A percentile compares a stretch with the other conserved stretches of the same genome.
Conservation (phyloP, 1,140 invertebrate genomes). For the Choristoneura fumiferana region DNA sequence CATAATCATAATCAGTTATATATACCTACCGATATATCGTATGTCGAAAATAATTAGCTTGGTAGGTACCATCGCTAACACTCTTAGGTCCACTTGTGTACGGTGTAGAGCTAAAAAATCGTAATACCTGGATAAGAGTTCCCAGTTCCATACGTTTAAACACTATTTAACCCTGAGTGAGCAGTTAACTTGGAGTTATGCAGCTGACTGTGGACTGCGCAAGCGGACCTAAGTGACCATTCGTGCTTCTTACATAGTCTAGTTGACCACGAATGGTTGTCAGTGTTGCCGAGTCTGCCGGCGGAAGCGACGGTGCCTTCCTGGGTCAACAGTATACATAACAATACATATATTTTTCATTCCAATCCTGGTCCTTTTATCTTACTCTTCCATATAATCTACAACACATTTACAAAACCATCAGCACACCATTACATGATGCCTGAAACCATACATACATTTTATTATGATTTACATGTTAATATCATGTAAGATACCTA, state of each 20-base stretch:
- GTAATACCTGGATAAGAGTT: too few relatives aligned
- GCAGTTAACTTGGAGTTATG: too few relatives aligned
- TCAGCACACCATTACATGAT: conserved; percentile 52
- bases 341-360: conserved; percentile 16
- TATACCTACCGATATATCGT: not conserved
- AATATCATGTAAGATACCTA: not conserved
- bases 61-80: too few relatives aligned
- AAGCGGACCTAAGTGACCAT: too few relatives aligned
- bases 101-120: too few relatives aligned
- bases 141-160: too few relatives aligned
- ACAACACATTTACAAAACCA: conserved; percentile 46
- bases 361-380: conserved; percentile 44
- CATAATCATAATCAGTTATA: not conserved
- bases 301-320: not conserved
- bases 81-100: too few relatives aligned
- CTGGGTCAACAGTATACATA: conserved; percentile 6
- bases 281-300: too few relatives aligned
- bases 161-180: too few relatives aligned
- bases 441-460: conserved; percentile 28
- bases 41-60: not conserved
- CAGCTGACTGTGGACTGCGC: too few relatives aligned
- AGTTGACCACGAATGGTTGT: not conserved
- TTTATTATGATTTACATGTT: conserved; percentile 48
- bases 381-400: conserved; percentile 39
- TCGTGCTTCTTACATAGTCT: not conserved